phyloP scores from a whole-genome alignment of 2,888 invertebrate genomes.

The Stegophylla sp. region DNA sequence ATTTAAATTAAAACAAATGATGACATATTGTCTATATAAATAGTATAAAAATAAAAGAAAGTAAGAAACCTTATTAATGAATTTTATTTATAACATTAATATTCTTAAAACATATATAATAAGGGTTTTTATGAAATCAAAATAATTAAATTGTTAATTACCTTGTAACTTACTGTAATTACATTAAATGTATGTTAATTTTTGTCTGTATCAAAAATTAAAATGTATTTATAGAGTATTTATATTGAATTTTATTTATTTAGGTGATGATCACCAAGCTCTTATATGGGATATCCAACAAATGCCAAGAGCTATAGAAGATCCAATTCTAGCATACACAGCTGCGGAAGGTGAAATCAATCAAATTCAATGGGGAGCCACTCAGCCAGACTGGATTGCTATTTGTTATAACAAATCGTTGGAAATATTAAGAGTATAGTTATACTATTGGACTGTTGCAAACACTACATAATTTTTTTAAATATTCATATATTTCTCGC shows the following conservation, averaged over 20 bases:
- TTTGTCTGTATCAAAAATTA: too few relatives aligned
- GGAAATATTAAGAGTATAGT: conserved; percentile 94
- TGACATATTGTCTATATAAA: too few relatives aligned
- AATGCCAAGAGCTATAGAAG: conserved; percentile 99
- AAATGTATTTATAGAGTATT: too few relatives aligned
- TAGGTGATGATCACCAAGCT: conserved; percentile 97
- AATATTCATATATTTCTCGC: background rate
- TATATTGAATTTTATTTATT: conserved; percentile 34
- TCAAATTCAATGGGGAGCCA: conserved; percentile 99
- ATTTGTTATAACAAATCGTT: conserved; percentile 98
- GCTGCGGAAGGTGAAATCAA: conserved; percentile 98
- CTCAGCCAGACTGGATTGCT: conserved; percentile 99
- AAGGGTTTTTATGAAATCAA: too few relatives aligned
- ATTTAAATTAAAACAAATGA: too few relatives aligned
- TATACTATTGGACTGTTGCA: conserved; percentile 39
- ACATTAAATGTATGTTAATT: too few relatives aligned
- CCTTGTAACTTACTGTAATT: too few relatives aligned
- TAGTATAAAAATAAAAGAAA: too few relatives aligned
- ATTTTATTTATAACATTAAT: too few relatives aligned
- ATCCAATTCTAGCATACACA: conserved; percentile 98
- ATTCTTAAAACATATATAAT: too few relatives aligned
- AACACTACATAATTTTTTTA: background rate
- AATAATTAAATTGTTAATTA: too few relatives aligned
- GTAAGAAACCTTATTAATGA: too few relatives aligned
- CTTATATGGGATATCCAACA: conserved; percentile 99